A percentile compares a stretch with the other conserved stretches of the same genome.
Evolutionary conservation across 2,888 invertebrate genomes (phyloP).

Genomic region (Lysandra bellargus): DNA sequence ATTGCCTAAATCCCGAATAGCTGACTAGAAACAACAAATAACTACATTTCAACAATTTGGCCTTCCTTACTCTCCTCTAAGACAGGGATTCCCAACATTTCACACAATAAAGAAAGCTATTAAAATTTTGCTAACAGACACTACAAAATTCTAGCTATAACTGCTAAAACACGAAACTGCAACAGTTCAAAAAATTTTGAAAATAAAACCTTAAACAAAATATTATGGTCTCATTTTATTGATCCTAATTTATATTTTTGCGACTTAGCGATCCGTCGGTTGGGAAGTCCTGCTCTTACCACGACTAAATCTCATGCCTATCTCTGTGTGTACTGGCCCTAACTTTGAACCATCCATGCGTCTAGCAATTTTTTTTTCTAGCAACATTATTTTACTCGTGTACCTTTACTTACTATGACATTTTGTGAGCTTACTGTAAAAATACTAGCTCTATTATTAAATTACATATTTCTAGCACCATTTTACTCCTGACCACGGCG

Average conservation of each 20-base stretch:
- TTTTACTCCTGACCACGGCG: not conserved
- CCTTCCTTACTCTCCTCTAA: slow-evolving; percentile 29
- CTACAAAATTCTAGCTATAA: not conserved
- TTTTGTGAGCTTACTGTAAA: slow-evolving; percentile 19
- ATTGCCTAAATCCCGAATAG: slow-evolving; percentile 51
- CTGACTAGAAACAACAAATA: slow-evolving; percentile 48
- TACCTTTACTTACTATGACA: slow-evolving; percentile 10
- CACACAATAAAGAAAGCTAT: not conserved
- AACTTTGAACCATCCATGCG: not conserved
- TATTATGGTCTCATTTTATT: not conserved
- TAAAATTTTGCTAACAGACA: not conserved
- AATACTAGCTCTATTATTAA: slow-evolving; percentile 18
- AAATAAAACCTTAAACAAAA: not conserved
- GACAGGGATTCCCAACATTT: slow-evolving; percentile 9
- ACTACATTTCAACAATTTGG: slow-evolving; percentile 35
- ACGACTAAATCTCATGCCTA: not conserved
- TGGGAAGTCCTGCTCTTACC: slow-evolving; percentile 1
- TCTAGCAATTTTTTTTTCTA: not conserved
- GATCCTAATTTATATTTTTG: not conserved
- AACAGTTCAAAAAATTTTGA: not conserved
- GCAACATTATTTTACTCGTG: not conserved
- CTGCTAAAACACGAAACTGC: not conserved
- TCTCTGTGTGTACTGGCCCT: slow-evolving; percentile 22
- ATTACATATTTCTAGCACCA: slow-evolving; percentile 20
- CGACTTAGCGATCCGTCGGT: not conserved